Evolutionary conservation across 2,888 invertebrate species (phyloP), one percentile per base, ranked within the genome.

Genomic region (Pegoplata infirma): DNA sequence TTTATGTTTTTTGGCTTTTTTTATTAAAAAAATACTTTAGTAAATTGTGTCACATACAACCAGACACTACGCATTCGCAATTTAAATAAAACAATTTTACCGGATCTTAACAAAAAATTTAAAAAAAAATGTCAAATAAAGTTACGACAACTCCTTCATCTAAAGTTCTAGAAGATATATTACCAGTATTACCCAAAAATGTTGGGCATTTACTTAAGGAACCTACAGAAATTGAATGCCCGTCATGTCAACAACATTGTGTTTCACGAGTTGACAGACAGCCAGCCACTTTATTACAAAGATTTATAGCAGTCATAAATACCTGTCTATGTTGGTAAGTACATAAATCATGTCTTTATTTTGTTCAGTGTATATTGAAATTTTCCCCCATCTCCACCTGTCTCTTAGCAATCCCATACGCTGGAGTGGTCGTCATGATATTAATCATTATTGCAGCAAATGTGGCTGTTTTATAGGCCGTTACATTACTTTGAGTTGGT

Each of bases 401-500:
- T 19, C 7, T 17, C 55, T 49, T 10, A 88, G 88, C 78, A 83
- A 83, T 40, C 87, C 87, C 53, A 86, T 88, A 46, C 81, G 81
- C 46, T 88, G 88, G 88, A 56, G 51, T 8, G 87, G 88, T 2
- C 83, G 88, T 1, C 83, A 86, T 16, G 88, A 88, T 59, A 81
- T 85, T 44, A 89, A 88, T 81, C 88, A 88, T 67, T 88, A 89
- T 64, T 88, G 88, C 79, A 83, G 85, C 49, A 80, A 84, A 40
- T 89, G 88, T 46, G 88, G 89, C 56, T 89, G 88, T 51, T 89
- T 84, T 51, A 84, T 89, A 71, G 88, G 88, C n/a, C 85, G 88
- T 8, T 81, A 83, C 58, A 87, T 88, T 16, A 71, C 84, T 3
- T 67, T 88, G n/a, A 88, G 88, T 53, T 88, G 88, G 87, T 87